phyloP scores from a whole-genome alignment of 2,797 vertebrate genomes.

The Tolypeutes matacus region DNA sequence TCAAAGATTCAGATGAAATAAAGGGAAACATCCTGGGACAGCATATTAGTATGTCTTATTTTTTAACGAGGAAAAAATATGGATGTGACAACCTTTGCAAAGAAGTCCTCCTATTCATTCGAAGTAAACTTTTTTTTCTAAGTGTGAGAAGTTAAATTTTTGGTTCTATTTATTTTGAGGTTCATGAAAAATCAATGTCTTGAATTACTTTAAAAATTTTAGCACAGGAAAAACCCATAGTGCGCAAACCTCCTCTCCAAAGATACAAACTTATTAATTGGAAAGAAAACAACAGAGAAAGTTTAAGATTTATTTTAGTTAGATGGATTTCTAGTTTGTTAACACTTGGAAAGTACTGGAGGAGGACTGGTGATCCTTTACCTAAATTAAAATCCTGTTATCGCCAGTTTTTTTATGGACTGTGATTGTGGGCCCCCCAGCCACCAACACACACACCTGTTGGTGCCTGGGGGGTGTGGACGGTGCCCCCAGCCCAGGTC shows the following conservation, averaged over 20 bases:
- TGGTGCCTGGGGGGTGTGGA: not conserved
- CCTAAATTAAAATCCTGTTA: not conserved
- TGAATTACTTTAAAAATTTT: conserved; percentile 28
- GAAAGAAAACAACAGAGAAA: not conserved
- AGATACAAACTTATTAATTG: not conserved
- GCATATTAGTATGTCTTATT: not conserved
- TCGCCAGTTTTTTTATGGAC: not conserved
- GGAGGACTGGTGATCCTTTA: not conserved
- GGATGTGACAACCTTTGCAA: not conserved
- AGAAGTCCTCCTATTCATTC: not conserved
- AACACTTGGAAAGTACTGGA: not conserved
- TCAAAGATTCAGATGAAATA: not conserved
- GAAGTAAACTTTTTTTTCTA: conserved; percentile 11
- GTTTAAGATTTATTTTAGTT: conserved; percentile 20
- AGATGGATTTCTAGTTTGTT: not conserved
- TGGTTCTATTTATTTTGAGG: not conserved
- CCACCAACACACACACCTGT: not conserved
- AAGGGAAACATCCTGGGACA: not conserved
- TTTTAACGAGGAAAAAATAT: not conserved
- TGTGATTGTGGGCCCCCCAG: not conserved
- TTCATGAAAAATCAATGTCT: not conserved
- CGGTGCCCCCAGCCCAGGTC: not conserved
- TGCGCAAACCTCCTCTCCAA: not conserved
- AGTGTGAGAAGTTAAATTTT: not conserved
- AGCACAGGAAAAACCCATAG: conserved; percentile 18